Base-by-base conservation (phyloP, 2,888 invertebrate species). In the Mythimna pallens region DNA sequence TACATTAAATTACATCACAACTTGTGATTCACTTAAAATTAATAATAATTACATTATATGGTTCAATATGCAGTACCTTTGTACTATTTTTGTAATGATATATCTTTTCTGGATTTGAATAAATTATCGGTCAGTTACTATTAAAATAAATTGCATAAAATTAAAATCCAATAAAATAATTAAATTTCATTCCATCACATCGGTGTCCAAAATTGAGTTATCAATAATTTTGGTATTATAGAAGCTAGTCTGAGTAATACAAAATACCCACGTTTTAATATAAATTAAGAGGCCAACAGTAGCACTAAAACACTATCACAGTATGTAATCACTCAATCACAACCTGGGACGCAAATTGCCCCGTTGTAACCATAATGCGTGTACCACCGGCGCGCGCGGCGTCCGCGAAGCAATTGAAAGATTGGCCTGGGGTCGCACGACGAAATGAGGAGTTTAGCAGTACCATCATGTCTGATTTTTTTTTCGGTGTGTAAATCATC, bases 371-470 rank as follows among this genome's bases (percentile, higher is more conserved):
- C 61, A 73, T 70, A 82, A 72, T 85, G 89, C 85, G 88, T 88
- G 70, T 59, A 71, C 50, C 66, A 71, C 50, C 66, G 70, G 86
- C 86, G 87, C 87, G 79, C 81, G 88, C 89, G 86, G 87, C 70
- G 66, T 61, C 70, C 70, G 65, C 67, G 74, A 65, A 76, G 67
- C 85, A 89, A 89, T 89, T 90, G 88, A 83, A 89, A 88, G 86
- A 90, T 87, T 88, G 86, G 76, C 71, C 71, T 78, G 84, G 86
- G 90, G 88, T 88, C 88, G 78, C 76, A 55, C 36, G 6, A 54
- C 20, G 10, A 30, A 66, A 68, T 58, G 12, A 50, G 17, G 17
- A 43, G 14, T n/a, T 30, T 67, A 79, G 67, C 47, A 82, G 70
- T 43, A 43, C 63, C 43, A 74, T 54, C 68, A 12, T 62, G 30